A percentile compares a stretch with the other conserved stretches of the same genome.
Evolutionary conservation across 1,140 invertebrate genomes (phyloP).

Genomic region (Drosophila lacteicornis): DNA sequence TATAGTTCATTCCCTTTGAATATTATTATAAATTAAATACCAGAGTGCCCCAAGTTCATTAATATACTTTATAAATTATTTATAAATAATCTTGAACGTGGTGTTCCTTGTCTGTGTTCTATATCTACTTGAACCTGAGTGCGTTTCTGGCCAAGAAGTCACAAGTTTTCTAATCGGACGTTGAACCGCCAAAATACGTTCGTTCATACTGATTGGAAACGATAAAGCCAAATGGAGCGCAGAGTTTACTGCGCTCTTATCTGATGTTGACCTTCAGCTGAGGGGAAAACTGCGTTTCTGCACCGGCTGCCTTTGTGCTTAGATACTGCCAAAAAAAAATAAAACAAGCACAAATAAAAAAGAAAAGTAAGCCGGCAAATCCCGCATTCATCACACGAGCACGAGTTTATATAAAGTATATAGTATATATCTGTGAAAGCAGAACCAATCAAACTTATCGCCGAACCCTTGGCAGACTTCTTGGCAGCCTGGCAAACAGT

Average conservation of each 20-base stretch:
- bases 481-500: conserved; percentile 32
- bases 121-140: conserved; percentile 8
- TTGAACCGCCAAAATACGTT: conserved; percentile 17
- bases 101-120: conserved; percentile 5
- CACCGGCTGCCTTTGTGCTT: conserved; percentile 26
- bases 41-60: background rate
- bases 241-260: conserved; percentile 41
- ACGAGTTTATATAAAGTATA: background rate
- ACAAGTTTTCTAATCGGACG: conserved; percentile 28
- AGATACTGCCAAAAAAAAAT: conserved; percentile 7
- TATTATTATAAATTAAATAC: too few relatives aligned
- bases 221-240: conserved; percentile 4
- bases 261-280: conserved; percentile 53
- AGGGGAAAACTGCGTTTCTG: conserved; percentile 43
- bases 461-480: conserved; percentile 42
- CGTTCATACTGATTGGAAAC: conserved; percentile 1
- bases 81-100: background rate
- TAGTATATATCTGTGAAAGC: conserved; percentile 7
- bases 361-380: conserved; percentile 28
- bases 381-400: conserved; percentile 11
- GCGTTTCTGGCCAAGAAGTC: conserved; percentile 7
- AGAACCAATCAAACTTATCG: conserved; percentile 49
- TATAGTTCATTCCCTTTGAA: background rate
- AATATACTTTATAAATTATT: too few relatives aligned
- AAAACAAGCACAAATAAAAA: background rate